Base-by-base conservation (phyloP, 1,140 invertebrate species). In the Himalopsyche phryganea region DNA sequence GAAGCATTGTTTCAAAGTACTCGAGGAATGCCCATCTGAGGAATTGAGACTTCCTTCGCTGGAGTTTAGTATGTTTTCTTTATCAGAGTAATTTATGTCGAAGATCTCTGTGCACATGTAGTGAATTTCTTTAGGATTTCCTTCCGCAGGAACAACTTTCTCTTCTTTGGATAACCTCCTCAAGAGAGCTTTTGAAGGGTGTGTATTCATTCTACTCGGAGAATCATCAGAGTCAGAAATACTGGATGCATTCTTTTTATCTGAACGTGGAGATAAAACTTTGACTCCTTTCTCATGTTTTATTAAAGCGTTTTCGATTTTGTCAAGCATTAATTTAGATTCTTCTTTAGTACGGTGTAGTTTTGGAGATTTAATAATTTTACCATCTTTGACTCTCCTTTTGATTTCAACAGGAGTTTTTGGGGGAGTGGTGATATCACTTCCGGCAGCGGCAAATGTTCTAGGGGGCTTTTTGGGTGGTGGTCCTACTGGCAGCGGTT, bases 381-480 rank as follows among this genome's bases (percentile, higher is more conserved):
- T 53, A 0, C 28, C 1, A 18, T 52, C 54, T 51, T 45, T 56
- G 4, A 47, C 20, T 33, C 44, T 53, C 17, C 41, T 23, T 53
- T 53, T 58, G 3, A 32, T 54, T 45, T 53, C 19, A 38, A 41
- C 32, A 11, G 44, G 41, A 15, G 50, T 46, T 45, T 54, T 58
- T 4, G 45, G 42, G 2, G 50, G 46, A 32, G 56, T 35, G 5
- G 36, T 19, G 40, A 32, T 19, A 19, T 56, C 38, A 33, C 20
- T 6, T 17, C n/a, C 11, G 52, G 6, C n/a, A 66, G 82, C 79
- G 49, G 75, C 74, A 67, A 87, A 86, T 5, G 81, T 84, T 67
- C 87, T 68, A 1, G 87, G 87, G 15, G 87, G 86, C 67, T 89
- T 89, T 63, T 83, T 81, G 0, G 86, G 87, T 23, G 85, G 83